phyloP scores from a whole-genome alignment of 2,888 invertebrate genomes.

The Cryptocephalus moraei region DNA sequence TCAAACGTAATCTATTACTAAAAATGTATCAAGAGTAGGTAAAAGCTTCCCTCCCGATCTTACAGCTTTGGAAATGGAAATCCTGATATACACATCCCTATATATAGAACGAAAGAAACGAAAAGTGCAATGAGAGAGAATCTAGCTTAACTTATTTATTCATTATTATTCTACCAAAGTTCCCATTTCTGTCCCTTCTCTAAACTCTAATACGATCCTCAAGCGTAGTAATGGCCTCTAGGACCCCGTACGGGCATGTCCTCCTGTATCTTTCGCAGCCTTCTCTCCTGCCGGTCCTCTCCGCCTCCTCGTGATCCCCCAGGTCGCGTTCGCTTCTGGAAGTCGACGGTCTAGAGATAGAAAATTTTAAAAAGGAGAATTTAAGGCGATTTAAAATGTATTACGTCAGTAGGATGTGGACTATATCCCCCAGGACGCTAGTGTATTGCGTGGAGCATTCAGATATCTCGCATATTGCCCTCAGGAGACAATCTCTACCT shows the following conservation, averaged over 20 bases:
- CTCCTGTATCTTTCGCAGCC: conserved; percentile 42
- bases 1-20: conserved; percentile 1
- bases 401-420: conserved; percentile 27
- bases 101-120: too few species aligned
- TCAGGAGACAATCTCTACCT: conserved; percentile 57
- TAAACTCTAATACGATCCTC: not conserved
- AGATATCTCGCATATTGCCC: conserved; percentile 63
- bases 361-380: not conserved
- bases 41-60: not conserved
- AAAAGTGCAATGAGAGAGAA: too few species aligned
- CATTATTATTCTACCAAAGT: not conserved
- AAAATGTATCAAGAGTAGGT: conserved; percentile 2
- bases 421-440: conserved; percentile 24
- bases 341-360: conserved; percentile 49
- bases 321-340: conserved; percentile 36
- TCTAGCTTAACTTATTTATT: too few species aligned
- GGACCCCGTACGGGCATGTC: conserved; percentile 44
- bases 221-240: conserved; percentile 40
- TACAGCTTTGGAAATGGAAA: too few species aligned
- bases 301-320: conserved; percentile 20
- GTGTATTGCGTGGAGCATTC: conserved; percentile 20
- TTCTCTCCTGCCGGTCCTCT: conserved; percentile 24
- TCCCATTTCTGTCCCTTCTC: not conserved
- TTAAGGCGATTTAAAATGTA: conserved; percentile 3
- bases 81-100: too few species aligned